Percentiles rank a stretch among this genome's conserved stretches.
phyloP scores from a whole-genome alignment of 2,113 vertebrate genomes.

The Hippopotamus amphibius region DNA sequence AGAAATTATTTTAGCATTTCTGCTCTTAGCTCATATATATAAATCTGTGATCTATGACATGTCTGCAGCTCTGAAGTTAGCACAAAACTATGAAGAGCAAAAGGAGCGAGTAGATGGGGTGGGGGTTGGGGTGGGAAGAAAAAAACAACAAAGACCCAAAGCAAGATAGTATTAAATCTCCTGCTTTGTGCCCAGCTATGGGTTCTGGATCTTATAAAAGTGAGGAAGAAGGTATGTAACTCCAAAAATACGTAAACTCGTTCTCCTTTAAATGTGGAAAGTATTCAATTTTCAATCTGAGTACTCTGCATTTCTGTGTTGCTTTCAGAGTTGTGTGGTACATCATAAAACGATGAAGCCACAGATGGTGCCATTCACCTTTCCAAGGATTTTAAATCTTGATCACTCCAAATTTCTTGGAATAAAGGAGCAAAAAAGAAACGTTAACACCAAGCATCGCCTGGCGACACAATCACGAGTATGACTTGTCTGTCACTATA shows the following conservation, averaged over 20 bases:
- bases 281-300: constrained; percentile 57
- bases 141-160: constrained; percentile 30
- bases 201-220: constrained; percentile 65
- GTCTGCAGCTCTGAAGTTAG: constrained; percentile 61
- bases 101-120: not conserved
- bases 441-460: not conserved
- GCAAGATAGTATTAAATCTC: constrained; percentile 61
- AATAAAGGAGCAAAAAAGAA: constrained; percentile 48
- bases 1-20: constrained; percentile 80
- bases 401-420: not conserved
- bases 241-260: constrained; percentile 38
- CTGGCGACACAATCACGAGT: not conserved
- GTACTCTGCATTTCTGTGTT: constrained; percentile 61
- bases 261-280: constrained; percentile 56
- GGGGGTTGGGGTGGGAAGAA: too few species aligned
- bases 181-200: constrained; percentile 43
- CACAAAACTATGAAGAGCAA: not conserved
- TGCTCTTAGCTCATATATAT: constrained; percentile 67
- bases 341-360: not conserved
- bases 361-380: not conserved
- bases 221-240: not conserved
- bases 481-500: not conserved
- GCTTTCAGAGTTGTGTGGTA: not conserved
- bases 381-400: not conserved
- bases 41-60: constrained; percentile 72